These are phyloP conservation scores for Halisarca cf. caerulea DNA, from an alignment of 37 sponge, comb jelly and placozoan species.

Conservation along the genomic window DNA sequence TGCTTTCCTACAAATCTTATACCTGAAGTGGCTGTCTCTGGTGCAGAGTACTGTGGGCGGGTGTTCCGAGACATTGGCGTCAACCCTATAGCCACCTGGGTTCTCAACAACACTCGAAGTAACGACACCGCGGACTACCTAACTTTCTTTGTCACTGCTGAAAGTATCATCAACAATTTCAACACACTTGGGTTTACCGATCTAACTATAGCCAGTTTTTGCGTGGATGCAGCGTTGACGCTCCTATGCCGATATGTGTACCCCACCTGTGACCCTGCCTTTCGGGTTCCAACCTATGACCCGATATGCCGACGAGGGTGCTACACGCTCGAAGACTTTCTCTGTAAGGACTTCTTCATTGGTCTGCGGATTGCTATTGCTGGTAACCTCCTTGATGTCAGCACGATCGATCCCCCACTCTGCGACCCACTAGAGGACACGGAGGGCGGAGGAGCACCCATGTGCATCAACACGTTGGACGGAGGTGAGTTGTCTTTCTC, in stretches of 20 bases:
- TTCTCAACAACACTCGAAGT: background rate
- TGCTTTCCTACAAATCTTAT: background rate
- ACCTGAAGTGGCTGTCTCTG: background rate
- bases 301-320: constrained; percentile 63
- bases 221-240: constrained; percentile 28
- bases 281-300: constrained; percentile 37
- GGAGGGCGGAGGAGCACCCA: constrained; percentile 54
- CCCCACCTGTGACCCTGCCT: constrained; percentile 72
- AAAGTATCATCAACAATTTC: background rate
- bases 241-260: constrained; percentile 71
- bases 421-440: constrained; percentile 38
- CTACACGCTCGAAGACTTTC: constrained; percentile 25
- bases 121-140: background rate
- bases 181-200: no score
- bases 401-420: constrained; percentile 32
- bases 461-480: constrained; percentile 59
- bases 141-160: background rate
- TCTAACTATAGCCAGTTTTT: background rate
- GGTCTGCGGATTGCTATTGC: constrained; percentile 22
- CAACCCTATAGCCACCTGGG: background rate
- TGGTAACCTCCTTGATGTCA: background rate
- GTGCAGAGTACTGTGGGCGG: background rate
- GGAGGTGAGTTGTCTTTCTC: constrained; percentile 40
- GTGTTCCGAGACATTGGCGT: constrained; percentile 5
- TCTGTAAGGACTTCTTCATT: constrained; percentile 41